A percentile compares a stretch with the other conserved stretches of the same genome.
These are phyloP conservation scores for Agrochola lychnidis DNA, from an alignment of 2,888 invertebrate species.

Conservation along the genomic window DNA sequence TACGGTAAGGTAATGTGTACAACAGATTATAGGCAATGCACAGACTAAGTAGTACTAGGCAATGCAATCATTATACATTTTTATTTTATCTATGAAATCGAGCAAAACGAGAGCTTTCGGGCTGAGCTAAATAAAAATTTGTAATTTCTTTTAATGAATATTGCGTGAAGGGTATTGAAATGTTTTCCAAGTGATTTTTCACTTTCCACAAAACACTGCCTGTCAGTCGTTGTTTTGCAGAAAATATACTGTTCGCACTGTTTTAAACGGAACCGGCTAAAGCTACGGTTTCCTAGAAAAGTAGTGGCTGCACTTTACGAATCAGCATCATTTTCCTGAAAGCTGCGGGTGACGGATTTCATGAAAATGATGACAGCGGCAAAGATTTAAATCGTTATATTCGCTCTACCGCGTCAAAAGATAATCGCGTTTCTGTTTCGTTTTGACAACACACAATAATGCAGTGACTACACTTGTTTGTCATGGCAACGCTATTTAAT, in stretches of 20 bases:
- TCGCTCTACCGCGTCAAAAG: no score
- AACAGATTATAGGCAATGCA: conserved; percentile 47
- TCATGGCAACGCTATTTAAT: not conserved
- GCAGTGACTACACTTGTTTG: no score
- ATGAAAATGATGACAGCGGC: no score
- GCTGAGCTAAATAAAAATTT: not conserved
- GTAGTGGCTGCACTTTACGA: no score
- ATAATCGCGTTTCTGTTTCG: no score
- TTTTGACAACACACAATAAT: no score
- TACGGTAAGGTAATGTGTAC: conserved; percentile 58
- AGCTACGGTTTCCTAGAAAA: no score
- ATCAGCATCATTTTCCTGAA: no score
- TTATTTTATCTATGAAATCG: conserved; percentile 31
- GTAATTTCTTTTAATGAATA: not conserved
- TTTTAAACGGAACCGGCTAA: not conserved
- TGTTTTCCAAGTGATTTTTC: not conserved
- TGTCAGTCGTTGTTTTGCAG: not conserved
- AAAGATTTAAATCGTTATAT: no score
- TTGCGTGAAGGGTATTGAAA: not conserved
- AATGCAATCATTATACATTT: conserved; percentile 34
- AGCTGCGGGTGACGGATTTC: no score
- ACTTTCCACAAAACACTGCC: not conserved
- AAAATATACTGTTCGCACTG: not conserved
- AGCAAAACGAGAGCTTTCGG: not conserved
- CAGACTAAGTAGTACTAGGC: no score